Base-by-base conservation (phyloP, 2,797 vertebrate species). In the Rhinichthys osculus region DNA sequence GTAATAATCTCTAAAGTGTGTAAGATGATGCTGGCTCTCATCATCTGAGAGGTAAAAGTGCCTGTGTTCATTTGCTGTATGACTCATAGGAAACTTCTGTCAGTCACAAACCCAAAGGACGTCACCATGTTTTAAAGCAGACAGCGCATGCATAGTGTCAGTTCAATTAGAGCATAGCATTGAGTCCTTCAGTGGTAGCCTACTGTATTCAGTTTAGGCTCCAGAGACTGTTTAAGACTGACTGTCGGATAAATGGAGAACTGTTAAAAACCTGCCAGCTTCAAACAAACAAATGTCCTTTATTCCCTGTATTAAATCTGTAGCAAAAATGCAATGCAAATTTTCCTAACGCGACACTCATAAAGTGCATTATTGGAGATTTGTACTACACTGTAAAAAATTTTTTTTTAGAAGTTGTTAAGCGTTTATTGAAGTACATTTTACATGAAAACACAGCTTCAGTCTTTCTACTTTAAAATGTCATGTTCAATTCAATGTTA, bases 61-160 rank as follows among this genome's bases (percentile, higher is more conserved):
- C 35, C 54, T 78, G 67, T 42, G 81, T 79, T 80, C 42, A 81
- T 80, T 79, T 86, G 30, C 33, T 71, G 38, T 52, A 67, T 88
- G 80, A 77, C 62, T 82, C 79, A 78, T 38, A 9, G 80, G n/a
- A 76, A 77, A 62, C 62, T 59, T 59, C 52, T 86, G 27, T 70
- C 70, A 77, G 44, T 74, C 52, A 72, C 66, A 33, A 21, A 64
- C 6, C 77, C 40, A 50, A 67, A 74, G 38, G 83, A 78, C 64
- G 66, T 86, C 70, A 81, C 14, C 7, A 8, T 71, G 57, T 47
- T 83, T 21, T 66, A 83, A 85, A 86, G 77, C 38, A 62, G 71
- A 70, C 33, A n/a, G 52, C 7, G 5, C 59, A 78, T 72, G 54
- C 27, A 52, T 52, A 66, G 47, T 50, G 40, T 86, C 59, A 50